Base-by-base conservation (phyloP, 2,113 vertebrate genomes). In the Xiphorhynchus elegans region DNA sequence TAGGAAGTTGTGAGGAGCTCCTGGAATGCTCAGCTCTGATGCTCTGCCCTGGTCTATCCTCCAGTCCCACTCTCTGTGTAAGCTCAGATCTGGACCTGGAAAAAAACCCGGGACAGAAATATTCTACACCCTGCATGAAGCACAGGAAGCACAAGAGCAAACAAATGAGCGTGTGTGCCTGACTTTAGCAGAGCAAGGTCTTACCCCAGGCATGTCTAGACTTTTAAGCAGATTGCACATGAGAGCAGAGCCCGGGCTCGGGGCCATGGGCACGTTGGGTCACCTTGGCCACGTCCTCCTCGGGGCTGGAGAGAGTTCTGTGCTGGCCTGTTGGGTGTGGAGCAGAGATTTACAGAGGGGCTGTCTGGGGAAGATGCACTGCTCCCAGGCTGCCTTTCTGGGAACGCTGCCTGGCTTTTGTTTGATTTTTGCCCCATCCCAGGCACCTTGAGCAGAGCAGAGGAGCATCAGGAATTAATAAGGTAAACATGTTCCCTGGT, bases 291-390 rank as follows among this genome's bases (percentile, higher is more conserved):
- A 0, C 11, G 50, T 70, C 74, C 60, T 42, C 60, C 33, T 17
- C 0, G 3, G 49, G 58, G 1, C 76, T 2, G 4, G 1, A 2
- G 42, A 14, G 31, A 39, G 6, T 12, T 20, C 7, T 3, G 5
- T 5, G 1, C 66, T 76, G 91, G 26, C 33, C 72, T 39, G 52
- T 8, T 42, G 40, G 2, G 68, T 28, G n/a, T 37, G 7, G 17
- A 24, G 3, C 1, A 2, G 15, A 13, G 86, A 29, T 74, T 58
- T 64, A 17, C 87, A 14, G 80, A 31, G 21, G 59, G 75, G 76
- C 67, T 70, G 72, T 10, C 77, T 26, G 31, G 4, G 47, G 16
- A 52, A 10, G 31, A 46, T 25, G 3, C 0, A 18, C 28, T 7
- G 74, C 78, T 81, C 81, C 81, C 77, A n/a, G 89, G 55, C 62